Conservation (phyloP, 2,113 vertebrate species). For the Notothenia coriiceps region DNA sequence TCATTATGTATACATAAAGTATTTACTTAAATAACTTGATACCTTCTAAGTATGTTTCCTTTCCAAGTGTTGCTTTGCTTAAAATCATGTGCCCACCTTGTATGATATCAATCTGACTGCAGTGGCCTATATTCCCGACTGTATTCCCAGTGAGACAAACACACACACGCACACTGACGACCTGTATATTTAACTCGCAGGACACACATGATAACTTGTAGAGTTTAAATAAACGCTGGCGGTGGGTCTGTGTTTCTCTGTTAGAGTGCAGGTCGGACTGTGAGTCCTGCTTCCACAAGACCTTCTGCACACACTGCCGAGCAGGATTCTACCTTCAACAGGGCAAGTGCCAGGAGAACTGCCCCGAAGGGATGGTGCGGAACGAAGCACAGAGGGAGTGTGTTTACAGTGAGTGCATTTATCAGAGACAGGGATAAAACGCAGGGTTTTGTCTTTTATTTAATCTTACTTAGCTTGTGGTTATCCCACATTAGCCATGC, state of each 20-base stretch:
- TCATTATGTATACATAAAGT: neutral
- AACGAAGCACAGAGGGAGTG: conserved; percentile 95
- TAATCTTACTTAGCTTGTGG: neutral
- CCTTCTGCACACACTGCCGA: conserved; percentile 99
- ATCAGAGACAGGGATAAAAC: neutral
- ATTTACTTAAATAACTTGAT: neutral
- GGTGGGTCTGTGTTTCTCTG: conserved; percentile 79
- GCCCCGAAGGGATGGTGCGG: conserved; percentile 91
- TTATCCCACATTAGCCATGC: neutral
- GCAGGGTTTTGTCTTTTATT: neutral
- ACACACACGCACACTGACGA: conserved; percentile 35
- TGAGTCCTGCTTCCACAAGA: conserved; percentile 98
- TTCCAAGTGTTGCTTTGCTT: conserved; percentile 31
- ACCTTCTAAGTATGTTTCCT: conserved; percentile 23
- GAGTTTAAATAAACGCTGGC: conserved; percentile 66
- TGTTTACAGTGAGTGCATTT: conserved; percentile 78
- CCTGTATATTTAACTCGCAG: conserved; percentile 66
- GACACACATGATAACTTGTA: conserved; percentile 64
- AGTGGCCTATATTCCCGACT: conserved; percentile 26
- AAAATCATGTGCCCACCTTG: conserved; percentile 27
- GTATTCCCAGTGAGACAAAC: conserved; percentile 27
- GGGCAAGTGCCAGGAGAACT: conserved; percentile 97
- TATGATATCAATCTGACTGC: conserved; percentile 21
- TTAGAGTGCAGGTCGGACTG: conserved; percentile 98
- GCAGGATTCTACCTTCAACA: conserved; percentile 94